phyloP scores from a whole-genome alignment of 2,797 vertebrate species.

The Leucoraja ocellata region DNA sequence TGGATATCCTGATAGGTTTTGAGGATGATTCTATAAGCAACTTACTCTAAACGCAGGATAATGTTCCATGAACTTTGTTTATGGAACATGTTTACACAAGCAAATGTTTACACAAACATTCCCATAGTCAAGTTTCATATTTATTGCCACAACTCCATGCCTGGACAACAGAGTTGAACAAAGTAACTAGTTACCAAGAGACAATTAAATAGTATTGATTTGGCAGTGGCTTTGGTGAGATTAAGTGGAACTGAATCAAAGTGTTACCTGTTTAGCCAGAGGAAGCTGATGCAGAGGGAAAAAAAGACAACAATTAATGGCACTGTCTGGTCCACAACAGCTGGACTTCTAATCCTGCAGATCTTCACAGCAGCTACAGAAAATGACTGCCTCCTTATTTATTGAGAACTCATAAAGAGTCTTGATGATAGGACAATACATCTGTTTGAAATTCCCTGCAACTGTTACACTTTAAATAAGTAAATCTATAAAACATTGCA shows the following conservation, averaged over 20 bases:
- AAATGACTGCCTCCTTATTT: neutral
- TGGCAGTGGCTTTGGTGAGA: neutral
- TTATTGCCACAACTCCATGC: no score
- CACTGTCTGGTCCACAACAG: neutral
- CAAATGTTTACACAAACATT: neutral
- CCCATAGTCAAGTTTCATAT: neutral
- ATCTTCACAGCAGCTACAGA: no score
- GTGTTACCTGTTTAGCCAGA: constrained; percentile 92
- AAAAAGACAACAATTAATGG: constrained; percentile 51
- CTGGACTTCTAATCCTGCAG: neutral
- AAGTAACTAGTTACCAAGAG: neutral
- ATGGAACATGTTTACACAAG: no score
- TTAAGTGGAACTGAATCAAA: constrained; percentile 51
- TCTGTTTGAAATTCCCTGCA: neutral
- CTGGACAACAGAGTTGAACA: neutral
- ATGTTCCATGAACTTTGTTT: neutral
- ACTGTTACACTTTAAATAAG: neutral
- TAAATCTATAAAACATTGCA: neutral
- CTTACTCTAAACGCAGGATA: neutral
- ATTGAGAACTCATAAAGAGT: neutral
- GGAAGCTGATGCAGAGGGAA: constrained; percentile 75
- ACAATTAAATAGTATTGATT: neutral
- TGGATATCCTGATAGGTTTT: neutral
- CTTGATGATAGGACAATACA: neutral
- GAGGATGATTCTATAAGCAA: neutral